Evolutionary conservation across 35 echinoderm and acorn worm species (phyloP).

Genomic region (Apostichopus japonicus): DNA sequence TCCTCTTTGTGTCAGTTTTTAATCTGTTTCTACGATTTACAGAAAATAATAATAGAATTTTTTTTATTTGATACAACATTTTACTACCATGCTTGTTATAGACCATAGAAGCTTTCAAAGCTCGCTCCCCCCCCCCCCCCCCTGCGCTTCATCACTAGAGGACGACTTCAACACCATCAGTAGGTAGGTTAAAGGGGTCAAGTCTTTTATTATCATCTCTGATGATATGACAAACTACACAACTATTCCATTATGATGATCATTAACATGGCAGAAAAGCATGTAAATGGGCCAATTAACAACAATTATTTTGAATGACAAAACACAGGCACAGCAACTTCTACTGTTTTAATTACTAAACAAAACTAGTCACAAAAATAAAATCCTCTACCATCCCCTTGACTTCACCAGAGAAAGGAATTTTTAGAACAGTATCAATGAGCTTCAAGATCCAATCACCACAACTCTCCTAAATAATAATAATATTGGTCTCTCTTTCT

Average conservation of each 20-base stretch:
- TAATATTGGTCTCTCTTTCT: not conserved
- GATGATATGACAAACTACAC: no score
- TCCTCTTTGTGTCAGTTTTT: no score
- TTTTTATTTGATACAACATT: no score
- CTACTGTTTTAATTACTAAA: conserved; percentile 38
- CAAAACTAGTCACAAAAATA: conserved; percentile 39
- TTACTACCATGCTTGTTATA: no score
- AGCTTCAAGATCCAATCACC: not conserved
- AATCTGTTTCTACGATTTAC: no score
- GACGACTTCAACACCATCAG: not conserved
- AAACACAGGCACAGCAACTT: not conserved
- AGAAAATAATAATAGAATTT: no score
- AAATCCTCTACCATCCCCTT: not conserved
- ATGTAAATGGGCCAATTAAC: conserved; percentile 44
- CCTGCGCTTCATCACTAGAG: not conserved
- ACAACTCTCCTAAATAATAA: not conserved
- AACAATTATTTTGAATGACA: conserved; percentile 9
- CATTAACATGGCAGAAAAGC: not conserved
- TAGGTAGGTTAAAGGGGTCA: no score
- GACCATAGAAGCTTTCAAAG: no score
- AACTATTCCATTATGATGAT: not conserved
- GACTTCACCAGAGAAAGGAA: conserved; percentile 22
- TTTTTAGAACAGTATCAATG: conserved; percentile 43
- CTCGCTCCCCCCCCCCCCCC: no score
- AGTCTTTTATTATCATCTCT: no score